Base-by-base conservation (phyloP, 1,140 invertebrate species). In the Drosophila dunni region DNA sequence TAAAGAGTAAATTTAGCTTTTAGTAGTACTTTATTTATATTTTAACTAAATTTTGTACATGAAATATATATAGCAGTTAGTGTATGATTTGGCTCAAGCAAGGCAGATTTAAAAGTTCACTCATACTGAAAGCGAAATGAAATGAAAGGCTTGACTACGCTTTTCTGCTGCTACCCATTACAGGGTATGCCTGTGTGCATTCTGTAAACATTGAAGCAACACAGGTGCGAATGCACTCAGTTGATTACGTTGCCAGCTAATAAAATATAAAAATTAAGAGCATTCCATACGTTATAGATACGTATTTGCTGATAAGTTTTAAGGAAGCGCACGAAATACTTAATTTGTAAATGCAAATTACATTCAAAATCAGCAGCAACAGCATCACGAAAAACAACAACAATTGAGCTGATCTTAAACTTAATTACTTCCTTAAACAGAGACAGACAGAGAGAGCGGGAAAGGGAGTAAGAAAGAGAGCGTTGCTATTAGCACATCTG, bases 361-460 rank as follows among this genome's bases (percentile, higher is more conserved):
- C 65, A 75, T 57, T 69, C 48, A 54, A 74, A 42, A 46, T 17
- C 45, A 34, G 13, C 44, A 46, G 20, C 11, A 63, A 45, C 58
- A n/a, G n/a, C n/a, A n/a, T n/a, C n/a, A 64, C 46, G 53, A 44
- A 50, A 38, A 36, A 50, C 29, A 29, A 54, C 50, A 34, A 56
- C 15, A 36, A 58, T 34, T 20, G 44, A 34, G 60, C 40, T 61
- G 56, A 68, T 73, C 65, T 73, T 54, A 40, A 69, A 67, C 63
- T 72, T 53, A 86, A 86, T 82, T 85, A 82, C 82, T 85, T 85
- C 82, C 83, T 82, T 62, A 79, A 61, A 74, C 17, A 67, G 53
- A 66, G 62, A 75, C 29, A 42, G 33, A 11, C 13, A 29, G 9
- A 48, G 10, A 29, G 5, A 9, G 13, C 17, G 2, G 15, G 0